phyloP scores from a whole-genome alignment of 2,797 vertebrate species.

The Gallinago stenura region DNA sequence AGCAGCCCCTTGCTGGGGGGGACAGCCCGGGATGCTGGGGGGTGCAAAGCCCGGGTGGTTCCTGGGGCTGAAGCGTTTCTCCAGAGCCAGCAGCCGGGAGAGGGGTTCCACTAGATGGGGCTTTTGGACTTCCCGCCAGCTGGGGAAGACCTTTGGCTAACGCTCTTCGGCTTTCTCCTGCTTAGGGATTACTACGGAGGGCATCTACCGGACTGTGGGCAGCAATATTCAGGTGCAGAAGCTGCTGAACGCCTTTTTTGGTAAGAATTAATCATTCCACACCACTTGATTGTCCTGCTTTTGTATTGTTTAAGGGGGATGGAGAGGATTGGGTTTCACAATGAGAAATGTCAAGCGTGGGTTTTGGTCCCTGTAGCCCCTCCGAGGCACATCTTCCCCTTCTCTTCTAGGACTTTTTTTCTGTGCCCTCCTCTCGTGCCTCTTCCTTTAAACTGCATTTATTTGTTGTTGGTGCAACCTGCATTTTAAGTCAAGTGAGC shows the following conservation, averaged over 20 bases:
- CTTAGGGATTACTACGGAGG: conserved; percentile 90
- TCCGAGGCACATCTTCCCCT: not conserved
- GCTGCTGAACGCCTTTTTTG: conserved; percentile 94
- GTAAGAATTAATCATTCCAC: conserved; percentile 78
- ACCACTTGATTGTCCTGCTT: not conserved
- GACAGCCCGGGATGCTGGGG: no score
- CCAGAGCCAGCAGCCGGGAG: not conserved
- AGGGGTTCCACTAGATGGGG: conserved; percentile 32
- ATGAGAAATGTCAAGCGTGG: not conserved
- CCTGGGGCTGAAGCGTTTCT: not conserved
- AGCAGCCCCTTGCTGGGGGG: no score
- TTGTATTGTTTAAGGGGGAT: not conserved
- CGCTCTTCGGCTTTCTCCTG: not conserved
- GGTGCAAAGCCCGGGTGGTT: not conserved
- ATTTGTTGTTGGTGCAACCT: not conserved
- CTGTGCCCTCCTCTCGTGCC: rapidly evolving
- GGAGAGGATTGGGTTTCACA: rapidly evolving
- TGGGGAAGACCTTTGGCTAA: not conserved
- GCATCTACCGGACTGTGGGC: conserved; percentile 95
- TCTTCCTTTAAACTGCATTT: not conserved
- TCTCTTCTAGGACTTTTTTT: not conserved
- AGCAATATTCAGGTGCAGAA: conserved; percentile 99
- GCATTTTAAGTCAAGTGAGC: not conserved
- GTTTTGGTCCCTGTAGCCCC: rapidly evolving
- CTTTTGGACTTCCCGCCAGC: not conserved